Base-by-base conservation (phyloP, 2,888 invertebrate species). In the Orthosia gracilis region DNA sequence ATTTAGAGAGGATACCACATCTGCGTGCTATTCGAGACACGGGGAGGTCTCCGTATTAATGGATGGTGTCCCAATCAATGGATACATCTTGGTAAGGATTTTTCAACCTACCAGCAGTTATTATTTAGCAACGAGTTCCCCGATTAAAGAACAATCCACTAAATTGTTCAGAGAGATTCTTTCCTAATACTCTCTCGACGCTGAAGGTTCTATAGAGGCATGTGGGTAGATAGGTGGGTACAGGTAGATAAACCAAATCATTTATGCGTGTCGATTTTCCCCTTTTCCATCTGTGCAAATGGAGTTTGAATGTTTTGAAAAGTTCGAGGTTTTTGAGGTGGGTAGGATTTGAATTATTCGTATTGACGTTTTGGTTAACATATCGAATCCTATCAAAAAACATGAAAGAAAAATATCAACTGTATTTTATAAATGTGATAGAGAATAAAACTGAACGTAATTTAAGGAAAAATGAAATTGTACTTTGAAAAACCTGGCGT, bases 81-180 rank as follows among this genome's bases (percentile, higher is more conserved):
- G 40, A 40, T 9, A 40, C 40, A 40, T 40, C 3, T 40, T 40
- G 4, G 31, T 0, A 31, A 40, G 1, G 40, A 9, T 40, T 40
- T 40, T 40, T 40, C 40, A 40, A 40, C 40, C 40, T 40, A 40
- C 9, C 40, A 52, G 50, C n/a, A n/a, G 9, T 52, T 52, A 5
- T n/a, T 11, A n/a, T 52, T 52, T 52, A n/a, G 11, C n/a, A 9
- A 11, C 5, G 50, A 52, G n/a, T 3, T 1, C 50, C n/a, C 54
- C 71, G 58, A 73, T 73, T 73, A 77, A 62, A 73, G 65, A 62
- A 50, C 52, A 58, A 82, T 82, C 57, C 12, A 52, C 62, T 64
- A 49, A 82, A 73, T 81, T 81, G 73, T 69, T 68, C 57, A 15
- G 45, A 77, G 67, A 52, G 45, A 62, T 58, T 69, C 52, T 73